Percentiles rank a stretch among this genome's conserved stretches.
phyloP scores from a whole-genome alignment of 2,113 vertebrate species.

The Nerophis ophidion region DNA sequence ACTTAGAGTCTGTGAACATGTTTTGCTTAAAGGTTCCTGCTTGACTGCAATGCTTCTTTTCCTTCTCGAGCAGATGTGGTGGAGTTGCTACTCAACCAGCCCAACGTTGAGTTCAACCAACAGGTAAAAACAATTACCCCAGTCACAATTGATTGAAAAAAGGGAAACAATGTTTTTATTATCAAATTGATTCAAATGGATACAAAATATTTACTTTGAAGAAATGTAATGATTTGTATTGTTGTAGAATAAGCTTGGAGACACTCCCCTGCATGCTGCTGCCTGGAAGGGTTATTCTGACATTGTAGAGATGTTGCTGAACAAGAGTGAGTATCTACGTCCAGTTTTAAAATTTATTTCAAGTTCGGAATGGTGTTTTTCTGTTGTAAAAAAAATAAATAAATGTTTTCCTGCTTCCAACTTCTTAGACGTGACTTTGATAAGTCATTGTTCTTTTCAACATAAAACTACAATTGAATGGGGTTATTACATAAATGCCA shows the following conservation, averaged over 20 bases:
- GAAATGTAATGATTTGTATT: slow-evolving; percentile 9
- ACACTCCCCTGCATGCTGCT: slow-evolving; percentile 91
- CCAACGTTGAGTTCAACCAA: slow-evolving; percentile 91
- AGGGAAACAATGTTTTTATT: too few relatives aligned
- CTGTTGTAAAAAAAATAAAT: too few relatives aligned
- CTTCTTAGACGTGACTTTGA: too few relatives aligned
- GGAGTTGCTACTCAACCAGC: slow-evolving; percentile 83
- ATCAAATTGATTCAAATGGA: not conserved
- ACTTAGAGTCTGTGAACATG: too few relatives aligned
- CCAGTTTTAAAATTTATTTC: not conserved
- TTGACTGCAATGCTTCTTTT: slow-evolving; percentile 8
- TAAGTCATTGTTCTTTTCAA: too few relatives aligned
- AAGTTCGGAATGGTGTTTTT: not conserved
- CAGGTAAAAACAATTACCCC: slow-evolving; percentile 73
- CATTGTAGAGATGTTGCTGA: slow-evolving; percentile 92
- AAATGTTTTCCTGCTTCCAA: too few relatives aligned
- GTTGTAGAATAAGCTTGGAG: slow-evolving; percentile 93
- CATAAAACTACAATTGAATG: too few relatives aligned
- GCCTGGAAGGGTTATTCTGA: slow-evolving; percentile 98
- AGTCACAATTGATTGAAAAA: not conserved
- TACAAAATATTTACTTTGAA: too few relatives aligned
- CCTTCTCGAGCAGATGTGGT: slow-evolving; percentile 81
- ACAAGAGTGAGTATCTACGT: slow-evolving; percentile 73
- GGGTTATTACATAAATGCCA: too few relatives aligned
- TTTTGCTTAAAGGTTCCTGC: slow-evolving; percentile 13